Evolutionary conservation across 2,888 invertebrate species (phyloP).

Genomic region (Cantharis rustica): DNA sequence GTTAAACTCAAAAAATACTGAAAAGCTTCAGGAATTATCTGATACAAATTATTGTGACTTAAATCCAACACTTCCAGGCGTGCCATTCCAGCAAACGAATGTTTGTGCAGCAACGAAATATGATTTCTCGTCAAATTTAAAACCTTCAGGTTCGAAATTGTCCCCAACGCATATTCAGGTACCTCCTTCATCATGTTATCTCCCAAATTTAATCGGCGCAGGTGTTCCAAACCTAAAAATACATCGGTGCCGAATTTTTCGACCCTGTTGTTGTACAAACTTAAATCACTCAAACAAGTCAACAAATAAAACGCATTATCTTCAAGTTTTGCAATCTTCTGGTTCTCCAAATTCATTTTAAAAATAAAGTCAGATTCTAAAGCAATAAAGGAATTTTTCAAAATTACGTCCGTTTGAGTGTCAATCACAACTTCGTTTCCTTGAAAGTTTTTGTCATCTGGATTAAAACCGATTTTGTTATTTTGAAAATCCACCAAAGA

Average conservation of each 20-base stretch:
- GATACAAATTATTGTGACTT: constrained; percentile 28
- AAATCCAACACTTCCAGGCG: constrained; percentile 33
- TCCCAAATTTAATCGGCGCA: constrained; percentile 37
- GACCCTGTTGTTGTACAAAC: constrained; percentile 43
- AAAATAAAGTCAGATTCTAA: constrained; percentile 40
- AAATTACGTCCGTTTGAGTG: constrained; percentile 25
- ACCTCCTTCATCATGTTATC: constrained; percentile 34
- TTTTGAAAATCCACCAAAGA: constrained; percentile 40
- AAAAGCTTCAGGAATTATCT: constrained; percentile 24
- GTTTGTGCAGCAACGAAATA: constrained; percentile 19
- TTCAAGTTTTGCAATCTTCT: constrained; percentile 39
- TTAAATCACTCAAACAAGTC: constrained; percentile 40
- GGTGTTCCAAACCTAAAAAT: constrained; percentile 31
- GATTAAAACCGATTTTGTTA: constrained; percentile 40
- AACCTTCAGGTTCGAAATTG: constrained; percentile 19
- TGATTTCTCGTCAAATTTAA: constrained; percentile 35
- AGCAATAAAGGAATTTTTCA: constrained; percentile 42
- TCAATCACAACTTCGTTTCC: constrained; percentile 43
- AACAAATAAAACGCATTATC: constrained; percentile 42
- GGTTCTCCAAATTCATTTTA: constrained; percentile 39
- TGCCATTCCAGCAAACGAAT: constrained; percentile 30
- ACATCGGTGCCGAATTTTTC: constrained; percentile 27
- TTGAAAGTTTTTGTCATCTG: constrained; percentile 22
- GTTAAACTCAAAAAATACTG: constrained; percentile 28
- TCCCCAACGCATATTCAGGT: constrained; percentile 27